Base-by-base conservation (phyloP, 2,888 invertebrate species). In the Danaus chrysippus region DNA sequence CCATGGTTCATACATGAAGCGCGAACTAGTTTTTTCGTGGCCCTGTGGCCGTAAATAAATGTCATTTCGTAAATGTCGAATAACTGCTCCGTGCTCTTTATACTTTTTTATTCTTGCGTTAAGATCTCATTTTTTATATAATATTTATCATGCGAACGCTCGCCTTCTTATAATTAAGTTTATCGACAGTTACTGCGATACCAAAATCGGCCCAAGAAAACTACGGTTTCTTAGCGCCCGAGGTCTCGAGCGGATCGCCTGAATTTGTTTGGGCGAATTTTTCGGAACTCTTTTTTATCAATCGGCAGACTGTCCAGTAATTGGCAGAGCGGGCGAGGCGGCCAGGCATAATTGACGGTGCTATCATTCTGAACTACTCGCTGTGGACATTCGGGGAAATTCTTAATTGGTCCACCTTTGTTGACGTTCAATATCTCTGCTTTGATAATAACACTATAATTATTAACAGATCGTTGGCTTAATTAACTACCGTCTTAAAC, bases 1-100 rank as follows among this genome's bases (percentile, higher is more conserved):
- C 85, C 89, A 90, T 90, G 90, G 87, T 90, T 91, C 91, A 91
- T 89, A 91, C 91, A 89, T 91, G 89, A 91, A 91, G 87, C 84
- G 84, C 81, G 83, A 86, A 84, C 87, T 90, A 88, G 86, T 87
- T 89, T 89, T 88, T 89, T 84, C 77, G 78, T 81, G 73, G 77
- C 76, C 73, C 76, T 56, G 59, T 60, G 73, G 68, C 81, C 82
- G 80, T 83, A 84, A 84, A 83, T 82, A 81, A 82, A 80, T 77
- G 77, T 68, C 73, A 78, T 81, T 84, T 83, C 77, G 77, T 76
- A 78, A 83, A 73, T 81, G 77, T 77, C 78, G 75, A 77, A 81
- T 83, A 80, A 80, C 56, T 53, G 74, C 71, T 71, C 74, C 72
- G 70, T 73, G 65, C 74, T 72, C 70, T 73, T 72, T 71, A 71